Evolutionary conservation across 2,797 vertebrate species (phyloP).

Genomic region (Galaxias olidus): DNA sequence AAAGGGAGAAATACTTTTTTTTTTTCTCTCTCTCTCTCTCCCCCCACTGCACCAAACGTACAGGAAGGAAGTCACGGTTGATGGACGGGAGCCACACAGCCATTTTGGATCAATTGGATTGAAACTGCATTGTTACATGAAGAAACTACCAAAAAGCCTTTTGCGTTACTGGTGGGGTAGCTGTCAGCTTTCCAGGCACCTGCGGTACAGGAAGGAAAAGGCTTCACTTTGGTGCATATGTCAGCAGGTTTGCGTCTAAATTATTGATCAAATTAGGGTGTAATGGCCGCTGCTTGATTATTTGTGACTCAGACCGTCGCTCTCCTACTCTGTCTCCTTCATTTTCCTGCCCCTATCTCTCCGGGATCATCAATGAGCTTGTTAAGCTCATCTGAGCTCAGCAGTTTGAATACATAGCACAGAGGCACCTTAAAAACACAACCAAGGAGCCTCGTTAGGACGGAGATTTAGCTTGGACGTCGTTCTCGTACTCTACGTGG

Average conservation of each 20-base stretch:
- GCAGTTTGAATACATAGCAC: slow-evolving; percentile 1
- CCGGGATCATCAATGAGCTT: background rate
- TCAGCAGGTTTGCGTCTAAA: background rate
- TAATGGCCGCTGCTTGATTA: background rate
- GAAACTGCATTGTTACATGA: no score
- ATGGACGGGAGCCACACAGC: background rate
- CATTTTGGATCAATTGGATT: slow-evolving; percentile 5
- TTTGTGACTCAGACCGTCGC: background rate
- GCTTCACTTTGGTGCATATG: background rate
- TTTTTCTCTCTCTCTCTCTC: background rate
- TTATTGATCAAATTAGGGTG: background rate
- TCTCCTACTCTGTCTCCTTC: background rate
- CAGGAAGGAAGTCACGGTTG: background rate
- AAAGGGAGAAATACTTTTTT: no score
- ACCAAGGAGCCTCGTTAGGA: background rate
- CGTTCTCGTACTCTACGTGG: background rate
- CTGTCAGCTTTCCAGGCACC: background rate
- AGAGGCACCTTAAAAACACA: background rate
- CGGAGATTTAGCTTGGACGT: background rate
- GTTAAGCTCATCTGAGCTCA: slow-evolving; percentile 7
- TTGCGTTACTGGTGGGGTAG: background rate
- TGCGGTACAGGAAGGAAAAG: background rate
- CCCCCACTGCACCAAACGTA: slow-evolving; percentile 2
- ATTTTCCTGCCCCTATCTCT: background rate
- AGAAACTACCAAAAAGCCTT: background rate